These are phyloP conservation scores for Uropetala carovei DNA, from an alignment of 2,888 invertebrate genomes.

Conservation along the genomic window DNA sequence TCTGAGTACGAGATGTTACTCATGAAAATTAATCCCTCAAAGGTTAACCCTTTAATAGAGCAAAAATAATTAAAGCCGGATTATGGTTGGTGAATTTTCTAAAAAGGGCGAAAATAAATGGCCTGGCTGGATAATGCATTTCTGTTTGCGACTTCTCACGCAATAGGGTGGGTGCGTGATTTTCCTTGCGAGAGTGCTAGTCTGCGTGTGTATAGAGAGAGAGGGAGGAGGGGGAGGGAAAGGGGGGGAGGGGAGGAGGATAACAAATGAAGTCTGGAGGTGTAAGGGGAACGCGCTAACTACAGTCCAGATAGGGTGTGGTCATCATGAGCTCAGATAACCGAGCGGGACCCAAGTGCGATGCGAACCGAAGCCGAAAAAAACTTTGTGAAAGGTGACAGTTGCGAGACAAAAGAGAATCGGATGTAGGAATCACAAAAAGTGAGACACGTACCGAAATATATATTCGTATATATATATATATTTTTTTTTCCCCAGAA, in stretches of 20 bases:
- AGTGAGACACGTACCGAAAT: too few species aligned
- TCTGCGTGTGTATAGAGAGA: not conserved
- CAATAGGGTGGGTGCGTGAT: not conserved
- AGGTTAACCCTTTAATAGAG: not conserved
- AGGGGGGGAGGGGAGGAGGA: not conserved
- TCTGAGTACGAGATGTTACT: not conserved
- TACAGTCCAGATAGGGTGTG: not conserved
- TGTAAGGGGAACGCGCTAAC: not conserved
- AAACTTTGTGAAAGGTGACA: too few species aligned
- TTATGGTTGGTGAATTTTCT: not conserved
- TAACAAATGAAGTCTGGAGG: not conserved
- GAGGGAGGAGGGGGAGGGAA: not conserved
- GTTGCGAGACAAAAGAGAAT: too few species aligned
- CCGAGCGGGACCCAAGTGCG: not conserved
- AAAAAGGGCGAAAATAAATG: not conserved
- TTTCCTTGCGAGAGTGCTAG: not conserved
- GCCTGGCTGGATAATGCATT: not conserved
- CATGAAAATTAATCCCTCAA: not conserved
- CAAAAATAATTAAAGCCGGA: constrained; percentile 19
- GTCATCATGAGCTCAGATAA: not conserved
- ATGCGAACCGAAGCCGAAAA: not conserved
- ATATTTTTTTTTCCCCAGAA: too few species aligned
- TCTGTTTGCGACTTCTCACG: not conserved
- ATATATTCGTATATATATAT: too few species aligned
- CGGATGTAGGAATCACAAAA: too few species aligned